Conservation (phyloP, 2,797 vertebrate species). For the Gobio occitaniae region DNA sequence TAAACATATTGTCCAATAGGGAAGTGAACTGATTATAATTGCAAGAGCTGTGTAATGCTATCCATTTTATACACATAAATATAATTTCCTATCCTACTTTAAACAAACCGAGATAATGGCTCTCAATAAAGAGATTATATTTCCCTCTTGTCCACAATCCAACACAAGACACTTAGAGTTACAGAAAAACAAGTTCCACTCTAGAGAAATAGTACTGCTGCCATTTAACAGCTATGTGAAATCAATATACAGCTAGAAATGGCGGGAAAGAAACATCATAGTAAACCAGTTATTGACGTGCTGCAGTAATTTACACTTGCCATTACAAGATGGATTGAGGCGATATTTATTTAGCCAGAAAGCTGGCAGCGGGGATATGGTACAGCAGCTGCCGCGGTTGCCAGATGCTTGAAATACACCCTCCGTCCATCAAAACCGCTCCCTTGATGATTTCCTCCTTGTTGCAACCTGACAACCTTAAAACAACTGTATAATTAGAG, state of each 20-base stretch:
- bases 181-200: slow-evolving; percentile 59
- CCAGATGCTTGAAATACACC: slow-evolving; percentile 83
- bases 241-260: slow-evolving; percentile 85
- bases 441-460: slow-evolving; percentile 76
- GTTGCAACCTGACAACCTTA: slow-evolving; percentile 83
- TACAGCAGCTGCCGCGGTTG: slow-evolving; percentile 82
- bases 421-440: slow-evolving; percentile 79
- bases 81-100: slow-evolving; percentile 30
- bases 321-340: slow-evolving; percentile 85
- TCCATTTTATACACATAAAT: slow-evolving; percentile 29
- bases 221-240: slow-evolving; percentile 80
- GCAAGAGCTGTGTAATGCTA: slow-evolving; percentile 38
- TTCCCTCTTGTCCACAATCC: slow-evolving; percentile 51
- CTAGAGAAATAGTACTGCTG: slow-evolving; percentile 60
- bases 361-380: slow-evolving; percentile 77
- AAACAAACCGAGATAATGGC: slow-evolving; percentile 54
- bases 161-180: slow-evolving; percentile 32
- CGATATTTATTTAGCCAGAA: slow-evolving; percentile 86
- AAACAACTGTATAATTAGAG: slow-evolving; percentile 87
- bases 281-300: slow-evolving; percentile 87
- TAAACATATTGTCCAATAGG: not conserved
- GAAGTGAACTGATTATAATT: slow-evolving; percentile 32
- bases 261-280: slow-evolving; percentile 78
- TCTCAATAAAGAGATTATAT: slow-evolving; percentile 57
- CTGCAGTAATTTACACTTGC: slow-evolving; percentile 87